Evolutionary conservation across 2,888 invertebrate species (phyloP).

Genomic region (Drosophila neotestacea): DNA sequence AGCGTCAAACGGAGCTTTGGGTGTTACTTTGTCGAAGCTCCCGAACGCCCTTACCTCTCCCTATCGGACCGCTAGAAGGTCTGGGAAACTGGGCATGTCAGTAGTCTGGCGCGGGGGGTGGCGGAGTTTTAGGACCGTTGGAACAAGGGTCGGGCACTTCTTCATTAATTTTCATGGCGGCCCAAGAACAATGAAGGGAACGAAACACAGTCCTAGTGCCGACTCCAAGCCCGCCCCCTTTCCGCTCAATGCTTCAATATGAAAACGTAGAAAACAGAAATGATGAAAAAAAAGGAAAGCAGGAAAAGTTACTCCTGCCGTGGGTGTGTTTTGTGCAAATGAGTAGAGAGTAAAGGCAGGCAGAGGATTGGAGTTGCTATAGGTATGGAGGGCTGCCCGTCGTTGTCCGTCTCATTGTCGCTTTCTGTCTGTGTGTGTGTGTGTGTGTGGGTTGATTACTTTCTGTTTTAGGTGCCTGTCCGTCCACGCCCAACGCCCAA

Average conservation of each 20-base stretch:
- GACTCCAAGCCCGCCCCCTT: slow-evolving; percentile 4
- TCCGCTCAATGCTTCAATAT: slow-evolving; percentile 42
- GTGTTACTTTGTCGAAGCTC: slow-evolving; percentile 15
- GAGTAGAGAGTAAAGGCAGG: slow-evolving; percentile 50
- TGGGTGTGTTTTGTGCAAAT: slow-evolving; percentile 81
- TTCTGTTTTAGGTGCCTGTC: slow-evolving; percentile 78
- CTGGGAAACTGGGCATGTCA: slow-evolving; percentile 48
- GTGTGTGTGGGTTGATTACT: slow-evolving; percentile 77
- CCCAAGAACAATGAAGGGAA: slow-evolving; percentile 75
- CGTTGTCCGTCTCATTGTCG: slow-evolving; percentile 30
- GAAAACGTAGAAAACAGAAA: slow-evolving; percentile 69
- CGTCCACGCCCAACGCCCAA: slow-evolving; percentile 41
- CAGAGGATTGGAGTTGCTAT: neutral
- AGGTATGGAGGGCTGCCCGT: slow-evolving; percentile 16
- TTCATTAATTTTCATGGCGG: slow-evolving; percentile 82
- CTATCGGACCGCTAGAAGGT: neutral
- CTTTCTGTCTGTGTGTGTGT: slow-evolving; percentile 23
- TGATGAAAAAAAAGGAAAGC: slow-evolving; percentile 51
- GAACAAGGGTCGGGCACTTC: slow-evolving; percentile 82
- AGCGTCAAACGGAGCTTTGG: slow-evolving; percentile 50
- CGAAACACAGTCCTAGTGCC: slow-evolving; percentile 26
- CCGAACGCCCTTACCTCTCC: neutral
- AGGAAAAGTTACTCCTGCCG: slow-evolving; percentile 73
- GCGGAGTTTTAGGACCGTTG: slow-evolving; percentile 74
- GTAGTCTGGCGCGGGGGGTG: slow-evolving; percentile 30